Evolutionary conservation across 2,797 vertebrate genomes (phyloP).

Genomic region (Trematomus bernacchii): DNA sequence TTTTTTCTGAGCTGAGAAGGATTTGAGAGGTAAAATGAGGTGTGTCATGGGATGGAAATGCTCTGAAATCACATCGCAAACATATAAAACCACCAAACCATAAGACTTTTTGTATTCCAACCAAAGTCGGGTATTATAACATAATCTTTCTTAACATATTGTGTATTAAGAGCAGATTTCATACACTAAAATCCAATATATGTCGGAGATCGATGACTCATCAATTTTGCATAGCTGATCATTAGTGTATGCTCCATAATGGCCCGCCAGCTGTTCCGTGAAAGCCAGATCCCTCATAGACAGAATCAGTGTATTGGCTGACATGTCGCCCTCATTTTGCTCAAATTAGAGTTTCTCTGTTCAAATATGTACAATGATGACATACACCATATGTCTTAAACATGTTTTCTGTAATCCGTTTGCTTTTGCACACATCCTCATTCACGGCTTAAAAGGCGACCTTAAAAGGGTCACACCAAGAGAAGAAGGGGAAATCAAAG

Average conservation of each 20-base stretch:
- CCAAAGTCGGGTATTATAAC: neutral
- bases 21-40: constrained; percentile 19
- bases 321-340: constrained; percentile 60
- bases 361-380: constrained; percentile 59
- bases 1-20: constrained; percentile 11
- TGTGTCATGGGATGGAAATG: neutral
- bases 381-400: constrained; percentile 33
- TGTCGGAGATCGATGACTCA: constrained; percentile 74
- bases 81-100: neutral
- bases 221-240: constrained; percentile 81
- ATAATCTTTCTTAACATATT: constrained; percentile 23
- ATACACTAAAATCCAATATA: constrained; percentile 56
- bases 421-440: constrained; percentile 18
- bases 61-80: neutral
- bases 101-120: neutral
- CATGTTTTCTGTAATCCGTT: constrained; percentile 46
- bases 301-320: constrained; percentile 51
- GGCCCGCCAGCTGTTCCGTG: constrained; percentile 76
- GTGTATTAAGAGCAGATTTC: constrained; percentile 43
- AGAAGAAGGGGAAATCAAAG: constrained; percentile 29
- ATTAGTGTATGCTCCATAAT: constrained; percentile 77
- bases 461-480: constrained; percentile 4
- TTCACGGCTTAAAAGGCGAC: neutral
- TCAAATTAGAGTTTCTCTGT: constrained; percentile 67
- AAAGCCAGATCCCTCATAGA: constrained; percentile 70